Base-by-base conservation (phyloP, 2,888 invertebrate genomes). In the Eristalis pertinax region DNA sequence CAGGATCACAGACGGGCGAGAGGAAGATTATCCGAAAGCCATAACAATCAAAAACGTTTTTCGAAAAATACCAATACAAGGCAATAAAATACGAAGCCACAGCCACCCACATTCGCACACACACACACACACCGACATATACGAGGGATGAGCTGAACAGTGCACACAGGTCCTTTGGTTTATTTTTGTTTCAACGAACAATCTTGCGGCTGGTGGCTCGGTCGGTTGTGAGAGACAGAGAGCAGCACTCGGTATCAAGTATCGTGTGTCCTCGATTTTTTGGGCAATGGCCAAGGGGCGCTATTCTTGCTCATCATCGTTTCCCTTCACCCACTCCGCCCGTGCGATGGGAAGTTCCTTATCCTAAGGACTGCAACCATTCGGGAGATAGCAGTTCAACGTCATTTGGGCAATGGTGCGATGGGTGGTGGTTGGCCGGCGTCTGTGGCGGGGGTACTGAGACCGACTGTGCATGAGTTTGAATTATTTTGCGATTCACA, bases 1-100 rank as follows among this genome's bases (percentile, higher is more conserved):
- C 32, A 67, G 41, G 35, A 38, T 15, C 38, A n/a, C n/a, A 65
- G 38, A 11, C 2, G 22, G n/a, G 8, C 2, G n/a, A 22, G 64
- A 69, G 60, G 26, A 62, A 78, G 83, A 83, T 82, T 86, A 86
- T 86, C 86, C 64, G 22, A 86, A 83, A 83, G 78, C 83, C 77
- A 82, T 86, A 78, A 82, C 82, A 83, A 82, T 86, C 78, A 74
- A 83, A 86, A 86, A 65, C 74, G 73, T 83, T 74, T 83, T 86
- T 77, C 60, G 50, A 50, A 58, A 83, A 83, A 83, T 67, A 74
- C 73, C 77, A 75, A 86, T 86, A 83, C 82, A 74, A 83, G 77
- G 77, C 73, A 85, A 85, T 85, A 85, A 81, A 77, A 73, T 81
- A 69, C 72, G 58, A 73, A 63, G n/a, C n/a, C 2, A 19, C 50